Base-by-base conservation (phyloP, 2,888 invertebrate genomes). In the Torymus aiolomorphi region DNA sequence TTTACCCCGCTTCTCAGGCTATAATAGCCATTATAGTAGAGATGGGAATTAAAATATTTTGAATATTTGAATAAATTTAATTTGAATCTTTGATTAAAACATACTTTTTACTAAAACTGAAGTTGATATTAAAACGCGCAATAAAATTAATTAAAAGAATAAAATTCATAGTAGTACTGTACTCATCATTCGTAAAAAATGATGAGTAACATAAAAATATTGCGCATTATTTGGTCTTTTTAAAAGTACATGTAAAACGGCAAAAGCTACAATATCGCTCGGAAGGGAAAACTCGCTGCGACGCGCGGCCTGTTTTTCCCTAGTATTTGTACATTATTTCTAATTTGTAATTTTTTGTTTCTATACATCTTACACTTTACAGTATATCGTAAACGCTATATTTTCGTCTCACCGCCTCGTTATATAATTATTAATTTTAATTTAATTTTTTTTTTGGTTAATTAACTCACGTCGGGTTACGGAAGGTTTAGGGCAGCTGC, bases 241-340 rank as follows among this genome's bases (percentile, higher is more conserved):
- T 13, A 49, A 65, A 49, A 16, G 14, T 49, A 49, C 5, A 65
- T 18, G 0, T 51, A 51, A 18, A 12, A 51, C 18, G 13, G 14
- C 24, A 20, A 51, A 74, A 24, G 13, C 14, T 5, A 42, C 8
- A 67, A 65, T 67, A 54, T 79, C 56, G 49, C 61, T 71, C 71
- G 61, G 71, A 49, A 61, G 51, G 66, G 71, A 71, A 18, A 59
- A 42, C 42, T 42, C 18, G 13, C 18, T 31, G 52, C 51, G 56
- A 14, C 5, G n/a, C 11, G 10, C n/a, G 11, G 49, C 49, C 20
- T 54, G 49, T 20, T 14, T 65, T 59, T 69, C 14, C 42, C 59
- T 71, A 76, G 16, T 18, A 54, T 66, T 76, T 66, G 61, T 67
- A 80, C 52, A 76, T 62, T 80, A 76, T 51, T n/a, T 18, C 59